Conservation (phyloP, 2,113 vertebrate species). For the Bubalus kerabau region DNA sequence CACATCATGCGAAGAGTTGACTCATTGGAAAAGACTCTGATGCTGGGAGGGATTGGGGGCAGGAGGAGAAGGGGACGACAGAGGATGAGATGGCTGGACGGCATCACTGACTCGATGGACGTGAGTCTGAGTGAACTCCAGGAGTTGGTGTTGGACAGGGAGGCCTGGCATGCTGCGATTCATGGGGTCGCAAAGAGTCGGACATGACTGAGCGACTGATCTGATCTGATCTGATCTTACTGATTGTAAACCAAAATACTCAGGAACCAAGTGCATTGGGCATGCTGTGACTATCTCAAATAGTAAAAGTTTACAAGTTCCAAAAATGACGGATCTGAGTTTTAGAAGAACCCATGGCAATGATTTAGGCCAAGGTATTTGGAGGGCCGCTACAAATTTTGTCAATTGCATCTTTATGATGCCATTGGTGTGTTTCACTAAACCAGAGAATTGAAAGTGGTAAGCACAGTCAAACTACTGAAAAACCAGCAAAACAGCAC, state of each 20-base stretch:
- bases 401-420: background rate
- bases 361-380: background rate
- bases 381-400: background rate
- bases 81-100: too few relatives aligned
- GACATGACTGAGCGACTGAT: too few relatives aligned
- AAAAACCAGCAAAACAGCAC: background rate
- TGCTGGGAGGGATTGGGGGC: too few relatives aligned
- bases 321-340: background rate
- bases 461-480: background rate
- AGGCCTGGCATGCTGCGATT: too few relatives aligned
- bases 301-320: background rate
- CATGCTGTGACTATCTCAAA: background rate
- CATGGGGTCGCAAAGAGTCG: too few relatives aligned
- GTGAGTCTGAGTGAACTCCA: too few relatives aligned
- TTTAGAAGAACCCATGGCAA: background rate
- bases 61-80: too few relatives aligned
- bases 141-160: too few relatives aligned
- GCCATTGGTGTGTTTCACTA: background rate
- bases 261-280: background rate
- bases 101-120: too few relatives aligned
- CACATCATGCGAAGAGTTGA: too few relatives aligned
- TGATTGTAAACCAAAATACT: background rate
- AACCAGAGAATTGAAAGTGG: background rate
- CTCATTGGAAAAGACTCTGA: too few relatives aligned
- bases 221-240: too few relatives aligned